Conservation (phyloP, 2,888 invertebrate genomes). For the Corbicula japonica region DNA sequence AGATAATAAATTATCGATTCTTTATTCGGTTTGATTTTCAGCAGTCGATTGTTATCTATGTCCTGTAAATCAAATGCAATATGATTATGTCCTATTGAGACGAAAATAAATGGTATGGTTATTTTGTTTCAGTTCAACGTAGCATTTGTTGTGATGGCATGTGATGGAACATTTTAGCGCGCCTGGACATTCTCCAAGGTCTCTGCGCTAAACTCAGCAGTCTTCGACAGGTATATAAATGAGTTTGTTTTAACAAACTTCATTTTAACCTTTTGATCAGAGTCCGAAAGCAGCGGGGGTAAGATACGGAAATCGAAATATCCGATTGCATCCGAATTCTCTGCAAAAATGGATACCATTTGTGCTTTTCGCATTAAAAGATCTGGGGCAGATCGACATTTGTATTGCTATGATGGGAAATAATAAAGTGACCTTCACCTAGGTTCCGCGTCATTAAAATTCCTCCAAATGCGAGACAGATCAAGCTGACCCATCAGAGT, state of each 20-base stretch:
- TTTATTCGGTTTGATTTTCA: no score
- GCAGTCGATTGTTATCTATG: no score
- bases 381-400: conserved; percentile 39
- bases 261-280: conserved; percentile 16
- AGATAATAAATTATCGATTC: no score
- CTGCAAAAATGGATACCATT: conserved; percentile 23
- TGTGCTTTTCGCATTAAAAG: conserved; percentile 51
- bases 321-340: conserved; percentile 3
- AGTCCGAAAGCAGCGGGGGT: conserved; percentile 19
- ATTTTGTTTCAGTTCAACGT: no score
- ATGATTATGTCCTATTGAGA: no score
- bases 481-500: conserved; percentile 20
- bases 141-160: no score
- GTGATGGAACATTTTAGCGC: no score
- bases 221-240: conserved; percentile 16
- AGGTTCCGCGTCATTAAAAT: conserved; percentile 62
- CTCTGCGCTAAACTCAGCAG: not conserved
- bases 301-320: conserved; percentile 22
- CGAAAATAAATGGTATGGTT: no score
- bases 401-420: conserved; percentile 25
- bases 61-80: no score
- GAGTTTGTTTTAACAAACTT: conserved; percentile 11
- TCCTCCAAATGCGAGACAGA: conserved; percentile 53
- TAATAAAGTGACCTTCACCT: conserved; percentile 41
- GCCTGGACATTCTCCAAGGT: no score